Base-by-base conservation (phyloP, 1,140 invertebrate genomes). In the Yoshiicerus persimilis region DNA sequence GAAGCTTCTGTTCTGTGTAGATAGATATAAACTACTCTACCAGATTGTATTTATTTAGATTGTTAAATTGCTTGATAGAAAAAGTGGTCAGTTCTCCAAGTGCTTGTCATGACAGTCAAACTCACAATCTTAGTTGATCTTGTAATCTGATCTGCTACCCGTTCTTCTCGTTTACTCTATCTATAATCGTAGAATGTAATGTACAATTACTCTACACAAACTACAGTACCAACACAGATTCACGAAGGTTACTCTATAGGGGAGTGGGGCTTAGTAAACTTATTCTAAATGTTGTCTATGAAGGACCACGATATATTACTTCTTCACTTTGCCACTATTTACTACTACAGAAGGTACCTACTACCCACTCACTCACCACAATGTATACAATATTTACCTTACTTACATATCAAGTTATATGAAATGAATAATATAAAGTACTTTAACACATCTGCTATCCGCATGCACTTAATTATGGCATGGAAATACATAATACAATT, bases 51-150 rank as follows among this genome's bases (percentile, higher is more conserved):
- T 3, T 16, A 56, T 5, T n/a, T 56, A 80, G 75, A 80, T 32
- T 80, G 16, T 77, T 36, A 80, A 80, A 80, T 80, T 80, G 75
- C 34, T 36, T 32, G 75, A 80, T 32, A 80, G 11, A 80, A 80
- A 80, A 80, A 80, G 75, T 80, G 75, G 75, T 80, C 34, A 80
- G 75, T 80, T 80, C 75, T 80, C 32, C 32, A 80, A 80, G 75
- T 36, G 75, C 75, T 36, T 23, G 32, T 30, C 32, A 80, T 36
- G 75, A 80, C 75, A 38, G 75, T 34, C 75, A 80, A 34, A 38
- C 75, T 36, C 32, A 80, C 75, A 80, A 80, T 80, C 75, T 80
- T 30, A 34, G 66, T 16, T 80, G 47, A 56, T 56, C 47, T 56
- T 20, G 75, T 80, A 32, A 80, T 80, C 75, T 80, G 34, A 80